Evolutionary conservation across 2,113 vertebrate species (phyloP).

Genomic region (Cairina moschata): DNA sequence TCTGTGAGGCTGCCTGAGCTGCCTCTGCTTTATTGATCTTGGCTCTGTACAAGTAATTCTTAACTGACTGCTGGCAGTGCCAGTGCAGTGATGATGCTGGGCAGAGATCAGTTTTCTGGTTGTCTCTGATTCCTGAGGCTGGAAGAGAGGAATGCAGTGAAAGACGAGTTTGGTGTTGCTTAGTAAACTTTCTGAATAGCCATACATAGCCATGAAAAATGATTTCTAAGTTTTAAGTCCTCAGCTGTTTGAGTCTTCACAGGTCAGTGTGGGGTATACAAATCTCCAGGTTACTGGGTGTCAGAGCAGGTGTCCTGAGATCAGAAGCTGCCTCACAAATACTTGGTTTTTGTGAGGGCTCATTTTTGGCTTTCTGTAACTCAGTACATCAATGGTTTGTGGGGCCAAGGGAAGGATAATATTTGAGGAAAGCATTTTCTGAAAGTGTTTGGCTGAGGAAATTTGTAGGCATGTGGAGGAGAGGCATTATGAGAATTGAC

Average conservation of each 20-base stretch:
- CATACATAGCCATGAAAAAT: background rate
- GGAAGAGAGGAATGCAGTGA: background rate
- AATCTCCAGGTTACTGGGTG: background rate
- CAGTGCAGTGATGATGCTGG: background rate
- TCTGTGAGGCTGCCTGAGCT: background rate
- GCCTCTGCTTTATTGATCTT: conserved; percentile 52
- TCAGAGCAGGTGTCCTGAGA: background rate
- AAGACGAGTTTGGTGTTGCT: background rate
- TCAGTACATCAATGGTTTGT: background rate
- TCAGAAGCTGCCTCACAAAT: background rate
- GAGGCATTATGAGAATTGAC: background rate
- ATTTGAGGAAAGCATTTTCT: background rate
- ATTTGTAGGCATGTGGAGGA: background rate
- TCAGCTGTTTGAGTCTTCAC: background rate
- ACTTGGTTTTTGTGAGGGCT: background rate
- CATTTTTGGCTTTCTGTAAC: background rate
- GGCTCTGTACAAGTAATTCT: background rate
- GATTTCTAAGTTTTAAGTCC: background rate
- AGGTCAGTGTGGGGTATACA: background rate
- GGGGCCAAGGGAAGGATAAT: background rate
- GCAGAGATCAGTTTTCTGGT: background rate
- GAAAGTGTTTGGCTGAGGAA: background rate
- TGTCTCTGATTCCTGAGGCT: background rate
- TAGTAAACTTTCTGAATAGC: background rate
- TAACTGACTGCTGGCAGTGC: background rate